These are phyloP conservation scores for Andrena bicolor DNA, from an alignment of 2,888 invertebrate species.

Conservation along the genomic window DNA sequence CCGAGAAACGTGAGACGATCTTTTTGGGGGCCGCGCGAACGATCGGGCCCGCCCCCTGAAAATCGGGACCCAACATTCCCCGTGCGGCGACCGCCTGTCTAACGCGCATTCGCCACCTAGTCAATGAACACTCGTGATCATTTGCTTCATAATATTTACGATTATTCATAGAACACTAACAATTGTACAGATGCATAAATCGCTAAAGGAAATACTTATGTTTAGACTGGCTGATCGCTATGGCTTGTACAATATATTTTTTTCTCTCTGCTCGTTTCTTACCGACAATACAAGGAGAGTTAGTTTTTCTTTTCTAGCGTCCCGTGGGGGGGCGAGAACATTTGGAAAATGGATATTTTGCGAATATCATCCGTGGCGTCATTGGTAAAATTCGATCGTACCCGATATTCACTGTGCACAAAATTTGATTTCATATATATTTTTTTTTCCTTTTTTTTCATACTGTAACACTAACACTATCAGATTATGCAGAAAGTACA, in stretches of 20 bases:
- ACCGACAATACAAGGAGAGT: slow-evolving; percentile 54
- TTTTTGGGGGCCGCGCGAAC: neutral
- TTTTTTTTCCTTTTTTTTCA: neutral
- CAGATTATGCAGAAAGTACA: slow-evolving; percentile 69
- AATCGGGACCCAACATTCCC: no score
- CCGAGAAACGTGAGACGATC: neutral
- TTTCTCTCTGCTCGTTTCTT: slow-evolving; percentile 38
- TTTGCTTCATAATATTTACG: slow-evolving; percentile 35
- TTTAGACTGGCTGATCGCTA: slow-evolving; percentile 62
- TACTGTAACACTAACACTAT: slow-evolving; percentile 36
- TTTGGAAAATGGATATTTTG: slow-evolving; percentile 39
- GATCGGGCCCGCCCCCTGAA: neutral
- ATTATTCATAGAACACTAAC: slow-evolving; percentile 45
- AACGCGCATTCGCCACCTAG: neutral
- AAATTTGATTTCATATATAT: slow-evolving; percentile 33
- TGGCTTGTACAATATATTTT: slow-evolving; percentile 52
- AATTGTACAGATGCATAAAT: slow-evolving; percentile 52
- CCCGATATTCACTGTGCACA: slow-evolving; percentile 17
- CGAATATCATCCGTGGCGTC: slow-evolving; percentile 29
- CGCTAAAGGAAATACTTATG: slow-evolving; percentile 62
- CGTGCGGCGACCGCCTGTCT: neutral
- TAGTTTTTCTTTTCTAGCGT: slow-evolving; percentile 31
- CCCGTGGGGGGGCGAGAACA: slow-evolving; percentile 23
- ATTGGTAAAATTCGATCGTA: slow-evolving; percentile 26
- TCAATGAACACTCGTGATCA: slow-evolving; percentile 20